Base-by-base conservation (phyloP, 2,888 invertebrate genomes). In the Ichneumoninae sp. region DNA sequence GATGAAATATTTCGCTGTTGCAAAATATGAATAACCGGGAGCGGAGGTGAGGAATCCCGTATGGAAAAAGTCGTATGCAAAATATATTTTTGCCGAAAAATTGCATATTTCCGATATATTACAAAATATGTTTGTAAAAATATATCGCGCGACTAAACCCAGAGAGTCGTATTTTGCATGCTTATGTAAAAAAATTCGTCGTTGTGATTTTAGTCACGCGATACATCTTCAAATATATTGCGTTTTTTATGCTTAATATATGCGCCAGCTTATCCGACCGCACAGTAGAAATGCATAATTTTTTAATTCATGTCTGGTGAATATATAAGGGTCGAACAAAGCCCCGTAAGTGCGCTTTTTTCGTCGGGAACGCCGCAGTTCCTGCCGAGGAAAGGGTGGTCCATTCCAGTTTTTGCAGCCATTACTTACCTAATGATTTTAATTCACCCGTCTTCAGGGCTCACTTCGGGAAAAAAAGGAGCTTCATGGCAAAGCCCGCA, bases 371-470 rank as follows among this genome's bases (percentile, higher is more conserved):
- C 8, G 7, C 22, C 10, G 54, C 10, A 19, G 19, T 54, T 19
- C 22, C 22, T 6, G 2, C 22, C 54, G 10, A 54, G 54, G 4
- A 22, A 8, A 22, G 54, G 54, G 8, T 22, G 22, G 54, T 26
- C 16, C 73, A 44, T 57, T 47, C 7, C 30, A 33, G 19, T 63
- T 74, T 63, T 63, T 40, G 47, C 44, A 63, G 63, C 74, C 60
- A 47, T 63, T 63, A n/a, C 60, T 47, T 47, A 47, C 13, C 3
- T 16, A 47, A 47, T 74, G 74, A 74, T 47, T 74, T 60, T 63
- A 74, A 60, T 74, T 74, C 47, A 74, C 63, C 60, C 74, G 19
- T 74, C 74, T 44, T 13, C 19, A 36, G 69, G 3, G 22, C 16
- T 54, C 33, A 40, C 44, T 13, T 54, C 30, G 40, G 5, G 26